A percentile compares a stretch with the other conserved stretches of the same genome.
Conservation (phyloP, 35 echinoderm and acorn worm species). For the Apostichopus californicus region DNA sequence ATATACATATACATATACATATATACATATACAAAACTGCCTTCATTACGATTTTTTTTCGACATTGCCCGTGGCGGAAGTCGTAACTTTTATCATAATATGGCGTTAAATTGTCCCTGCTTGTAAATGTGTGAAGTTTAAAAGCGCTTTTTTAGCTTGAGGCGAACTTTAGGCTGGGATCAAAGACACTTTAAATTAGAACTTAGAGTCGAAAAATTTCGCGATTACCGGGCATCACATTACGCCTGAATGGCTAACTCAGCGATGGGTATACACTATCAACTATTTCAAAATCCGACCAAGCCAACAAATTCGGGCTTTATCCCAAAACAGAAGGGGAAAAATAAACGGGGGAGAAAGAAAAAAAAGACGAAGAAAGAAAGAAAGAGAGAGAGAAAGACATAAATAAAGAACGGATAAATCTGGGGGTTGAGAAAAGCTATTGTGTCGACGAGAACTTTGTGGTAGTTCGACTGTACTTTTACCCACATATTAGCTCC, state of each 20-base stretch:
- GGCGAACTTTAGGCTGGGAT: conserved; percentile 35
- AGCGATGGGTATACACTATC: conserved; percentile 38
- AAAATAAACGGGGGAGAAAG: neutral
- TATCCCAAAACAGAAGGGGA: conserved; percentile 22
- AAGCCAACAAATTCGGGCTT: conserved; percentile 27
- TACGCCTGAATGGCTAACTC: conserved; percentile 31
- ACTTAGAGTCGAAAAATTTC: conserved; percentile 19
- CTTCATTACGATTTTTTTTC: conserved; percentile 14
- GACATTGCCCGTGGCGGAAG: conserved; percentile 51
- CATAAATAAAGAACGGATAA: neutral
- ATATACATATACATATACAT: neutral
- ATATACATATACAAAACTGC: conserved; percentile 11
- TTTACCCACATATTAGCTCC: conserved; percentile 49
- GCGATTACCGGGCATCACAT: conserved; percentile 40
- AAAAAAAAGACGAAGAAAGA: neutral
- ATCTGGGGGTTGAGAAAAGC: conserved; percentile 50
- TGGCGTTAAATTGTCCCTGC: conserved; percentile 61
- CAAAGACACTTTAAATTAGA: conserved; percentile 59
- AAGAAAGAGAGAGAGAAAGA: too few relatives aligned
- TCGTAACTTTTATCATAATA: conserved; percentile 62
- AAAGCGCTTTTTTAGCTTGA: conserved; percentile 51
- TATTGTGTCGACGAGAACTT: conserved; percentile 43
- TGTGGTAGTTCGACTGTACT: conserved; percentile 56
- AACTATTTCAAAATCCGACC: conserved; percentile 37
- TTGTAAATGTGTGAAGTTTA: conserved; percentile 57